Conservation (phyloP, 2,888 invertebrate genomes). For the Spodoptera littoralis region DNA sequence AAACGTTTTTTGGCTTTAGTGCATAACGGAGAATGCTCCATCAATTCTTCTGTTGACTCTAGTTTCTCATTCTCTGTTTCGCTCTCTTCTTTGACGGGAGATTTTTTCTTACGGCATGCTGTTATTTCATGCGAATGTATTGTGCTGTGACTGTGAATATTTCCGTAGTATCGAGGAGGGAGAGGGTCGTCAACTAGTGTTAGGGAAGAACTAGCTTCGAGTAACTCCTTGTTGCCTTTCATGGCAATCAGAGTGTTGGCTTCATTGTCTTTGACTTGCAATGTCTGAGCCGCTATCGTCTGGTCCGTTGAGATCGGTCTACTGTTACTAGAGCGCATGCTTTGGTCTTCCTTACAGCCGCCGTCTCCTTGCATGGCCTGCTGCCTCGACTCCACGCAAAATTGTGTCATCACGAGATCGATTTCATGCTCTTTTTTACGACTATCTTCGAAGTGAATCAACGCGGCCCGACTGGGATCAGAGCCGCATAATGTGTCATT, state of each 20-base stretch:
- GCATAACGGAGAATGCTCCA: slow-evolving; percentile 34
- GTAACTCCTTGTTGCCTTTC: slow-evolving; percentile 74
- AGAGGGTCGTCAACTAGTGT: slow-evolving; percentile 77
- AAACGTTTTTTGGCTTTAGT: slow-evolving; percentile 69
- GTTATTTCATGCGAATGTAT: neutral
- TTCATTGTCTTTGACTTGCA: slow-evolving; percentile 64
- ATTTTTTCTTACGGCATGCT: neutral
- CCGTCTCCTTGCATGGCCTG: slow-evolving; percentile 43
- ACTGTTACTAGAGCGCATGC: slow-evolving; percentile 50
- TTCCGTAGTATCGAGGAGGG: slow-evolving; percentile 44
- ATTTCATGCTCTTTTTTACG: slow-evolving; percentile 31
- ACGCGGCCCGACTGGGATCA: slow-evolving; percentile 17
- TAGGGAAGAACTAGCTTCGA: slow-evolving; percentile 73
- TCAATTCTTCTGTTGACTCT: neutral
- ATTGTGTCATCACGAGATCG: slow-evolving; percentile 45
- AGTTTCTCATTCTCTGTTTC: slow-evolving; percentile 25
- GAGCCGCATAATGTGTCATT: slow-evolving; percentile 26
- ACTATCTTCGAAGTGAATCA: neutral
- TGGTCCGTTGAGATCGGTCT: slow-evolving; percentile 62
- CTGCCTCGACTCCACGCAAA: slow-evolving; percentile 14
- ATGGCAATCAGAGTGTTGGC: slow-evolving; percentile 78
- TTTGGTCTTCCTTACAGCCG: slow-evolving; percentile 26
- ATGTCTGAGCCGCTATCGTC: slow-evolving; percentile 53
- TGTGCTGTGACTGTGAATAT: slow-evolving; percentile 10
- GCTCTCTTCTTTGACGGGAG: slow-evolving; percentile 45